Base-by-base conservation (phyloP, 2,888 invertebrate genomes). In the Notodonta dromedarius region DNA sequence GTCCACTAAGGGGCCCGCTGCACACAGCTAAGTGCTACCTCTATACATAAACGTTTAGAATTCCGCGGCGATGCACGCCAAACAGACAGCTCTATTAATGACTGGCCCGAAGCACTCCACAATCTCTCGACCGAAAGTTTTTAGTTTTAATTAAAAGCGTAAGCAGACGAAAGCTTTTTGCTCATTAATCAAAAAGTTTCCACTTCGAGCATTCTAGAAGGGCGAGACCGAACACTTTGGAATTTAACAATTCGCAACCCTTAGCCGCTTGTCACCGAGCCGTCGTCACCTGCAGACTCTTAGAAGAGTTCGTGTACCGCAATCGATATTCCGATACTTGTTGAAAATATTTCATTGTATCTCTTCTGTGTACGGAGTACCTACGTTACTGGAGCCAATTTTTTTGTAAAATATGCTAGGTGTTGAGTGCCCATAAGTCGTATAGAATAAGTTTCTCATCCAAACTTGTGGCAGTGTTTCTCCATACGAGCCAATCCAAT, bases 401-500 rank as follows among this genome's bases (percentile, higher is more conserved):
- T 60, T 59, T 63, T 60, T 65, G 58, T 60, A 66, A 62, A 56
- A 57, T 61, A 59, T 58, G 48, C 58, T 62, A 13, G 42, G 42
- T 32, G 24, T 24, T 11, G 24, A 12, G 8, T 65, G n/a, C 70
- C 76, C 67, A 78, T 75, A 77, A 70, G 65, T 73, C 73, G 70
- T 61, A 62, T 68, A 72, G 75, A 83, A 83, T 78, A 83, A 86
- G 85, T 84, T 86, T 86, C 80, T 76, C 76, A 77, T 76, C 71
- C 77, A 71, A 82, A 80, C 77, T 83, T 70, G 69, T 69, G 76
- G 74, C 78, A 71, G 77, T 85, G 80, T 84, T 85, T 83, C 76
- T 73, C 72, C 67, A 82, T 83, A 82, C 80, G 76, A 85, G 71
- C 74, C 86, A 88, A 89, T 90, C 83, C 85, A 87, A 91, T 91